Conservation (phyloP, 2,113 vertebrate genomes). For the Microtus oregoni region DNA sequence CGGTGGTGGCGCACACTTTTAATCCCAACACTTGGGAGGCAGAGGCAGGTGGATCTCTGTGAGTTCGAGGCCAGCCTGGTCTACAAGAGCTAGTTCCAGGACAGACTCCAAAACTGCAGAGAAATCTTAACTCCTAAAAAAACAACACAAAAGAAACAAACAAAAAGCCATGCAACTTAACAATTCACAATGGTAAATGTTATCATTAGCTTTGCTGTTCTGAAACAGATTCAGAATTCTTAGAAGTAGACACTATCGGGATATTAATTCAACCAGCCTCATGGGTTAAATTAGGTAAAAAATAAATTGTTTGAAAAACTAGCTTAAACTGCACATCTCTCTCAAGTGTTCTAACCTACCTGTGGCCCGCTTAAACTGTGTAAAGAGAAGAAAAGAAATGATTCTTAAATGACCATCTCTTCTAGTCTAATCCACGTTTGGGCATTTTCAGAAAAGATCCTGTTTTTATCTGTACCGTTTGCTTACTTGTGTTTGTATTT, state of each 20-base stretch:
- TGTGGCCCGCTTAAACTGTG: background rate
- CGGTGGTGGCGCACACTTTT: no score
- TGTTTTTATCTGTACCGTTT: slow-evolving; percentile 1
- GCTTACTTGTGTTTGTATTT: background rate
- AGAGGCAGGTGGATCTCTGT: no score
- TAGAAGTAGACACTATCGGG: slow-evolving; percentile 11
- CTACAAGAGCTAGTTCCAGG: no score
- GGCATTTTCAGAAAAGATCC: background rate
- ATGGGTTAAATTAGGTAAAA: slow-evolving; percentile 50
- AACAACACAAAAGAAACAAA: no score
- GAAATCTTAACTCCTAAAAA: no score
- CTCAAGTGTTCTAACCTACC: background rate
- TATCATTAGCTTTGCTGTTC: slow-evolving; percentile 37
- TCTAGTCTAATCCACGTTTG: background rate
- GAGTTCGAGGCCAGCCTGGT: no score
- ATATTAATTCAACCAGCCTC: slow-evolving; percentile 28
- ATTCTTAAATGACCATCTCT: background rate
- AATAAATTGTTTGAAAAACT: slow-evolving; percentile 37
- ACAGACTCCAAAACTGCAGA: no score
- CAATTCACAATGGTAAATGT: slow-evolving; percentile 79
- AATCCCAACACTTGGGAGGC: no score
- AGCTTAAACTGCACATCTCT: background rate
- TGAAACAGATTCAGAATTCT: slow-evolving; percentile 52
- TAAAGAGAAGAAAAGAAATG: slow-evolving; percentile 1
- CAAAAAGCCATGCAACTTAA: slow-evolving; percentile 74